These are phyloP conservation scores for Paguma larvata DNA, from an alignment of 2,797 vertebrate genomes.

Conservation along the genomic window DNA sequence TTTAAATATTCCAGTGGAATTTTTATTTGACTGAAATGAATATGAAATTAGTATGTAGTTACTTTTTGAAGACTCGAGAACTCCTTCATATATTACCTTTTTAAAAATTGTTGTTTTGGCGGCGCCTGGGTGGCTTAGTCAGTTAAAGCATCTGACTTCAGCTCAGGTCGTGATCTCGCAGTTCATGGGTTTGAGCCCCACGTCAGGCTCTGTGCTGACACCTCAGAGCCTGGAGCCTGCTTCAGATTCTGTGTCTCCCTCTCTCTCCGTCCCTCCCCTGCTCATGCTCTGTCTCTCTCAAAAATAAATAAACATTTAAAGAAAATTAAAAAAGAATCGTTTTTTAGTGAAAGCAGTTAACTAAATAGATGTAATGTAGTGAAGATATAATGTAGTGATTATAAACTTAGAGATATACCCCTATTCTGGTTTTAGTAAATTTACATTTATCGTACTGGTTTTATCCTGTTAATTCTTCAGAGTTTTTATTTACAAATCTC, in stretches of 20 bases:
- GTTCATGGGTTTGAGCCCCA: no score
- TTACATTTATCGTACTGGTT: constrained; percentile 39
- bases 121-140: no score
- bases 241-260: no score
- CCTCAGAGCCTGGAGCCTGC: no score
- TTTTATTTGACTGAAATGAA: constrained; percentile 60
- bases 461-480: constrained; percentile 51
- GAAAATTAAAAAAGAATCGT: no score
- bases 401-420: not conserved
- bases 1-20: constrained; percentile 43
- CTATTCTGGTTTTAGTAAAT: not conserved
- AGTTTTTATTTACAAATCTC: constrained; percentile 19
- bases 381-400: not conserved
- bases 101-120: not conserved
- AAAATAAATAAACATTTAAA: no score
- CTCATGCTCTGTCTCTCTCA: no score
- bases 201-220: no score
- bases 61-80: not conserved
- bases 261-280: no score
- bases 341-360: not conserved
- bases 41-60: constrained; percentile 3
- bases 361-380: not conserved
- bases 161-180: no score
- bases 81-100: not conserved
- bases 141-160: no score